phyloP scores from a whole-genome alignment of 1,140 invertebrate genomes.

The Listronotus oregonensis region DNA sequence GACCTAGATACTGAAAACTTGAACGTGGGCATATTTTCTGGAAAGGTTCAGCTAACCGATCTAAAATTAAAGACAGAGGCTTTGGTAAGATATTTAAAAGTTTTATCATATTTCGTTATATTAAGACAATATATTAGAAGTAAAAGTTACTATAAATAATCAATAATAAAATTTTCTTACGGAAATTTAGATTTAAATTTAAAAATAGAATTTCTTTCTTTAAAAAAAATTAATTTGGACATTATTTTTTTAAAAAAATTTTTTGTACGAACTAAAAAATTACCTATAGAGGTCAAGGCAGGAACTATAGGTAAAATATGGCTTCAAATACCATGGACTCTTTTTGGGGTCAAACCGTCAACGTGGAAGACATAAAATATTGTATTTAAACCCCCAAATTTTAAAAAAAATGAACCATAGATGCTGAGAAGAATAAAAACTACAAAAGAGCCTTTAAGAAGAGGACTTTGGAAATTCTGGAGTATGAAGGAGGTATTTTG shows the following conservation, averaged over 20 bases:
- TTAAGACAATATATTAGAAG: not conserved
- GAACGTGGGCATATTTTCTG: conserved; percentile 81
- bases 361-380: conserved; percentile 79
- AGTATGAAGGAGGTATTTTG: conserved; percentile 56
- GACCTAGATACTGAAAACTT: conserved; percentile 82
- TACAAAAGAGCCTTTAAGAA: conserved; percentile 75
- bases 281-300: conserved; percentile 81
- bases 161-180: too few relatives aligned
- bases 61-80: conserved; percentile 80
- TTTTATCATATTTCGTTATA: not conserved
- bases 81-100: conserved; percentile 63
- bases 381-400: conserved; percentile 74
- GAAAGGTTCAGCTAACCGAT: conserved; percentile 76
- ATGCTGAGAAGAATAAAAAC: conserved; percentile 74
- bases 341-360: conserved; percentile 71
- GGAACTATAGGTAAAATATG: conserved; percentile 77
- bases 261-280: conserved; percentile 76
- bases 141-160: too few relatives aligned
- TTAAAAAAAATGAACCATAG: conserved; percentile 69
- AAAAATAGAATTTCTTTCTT: too few relatives aligned
- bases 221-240: too few relatives aligned
- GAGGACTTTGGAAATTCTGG: conserved; percentile 62
- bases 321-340: conserved; percentile 79
- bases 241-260: too few relatives aligned
- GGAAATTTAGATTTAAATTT: too few relatives aligned